phyloP scores from a whole-genome alignment of 2,113 vertebrate genomes.

The Gymnocephalus cernua region DNA sequence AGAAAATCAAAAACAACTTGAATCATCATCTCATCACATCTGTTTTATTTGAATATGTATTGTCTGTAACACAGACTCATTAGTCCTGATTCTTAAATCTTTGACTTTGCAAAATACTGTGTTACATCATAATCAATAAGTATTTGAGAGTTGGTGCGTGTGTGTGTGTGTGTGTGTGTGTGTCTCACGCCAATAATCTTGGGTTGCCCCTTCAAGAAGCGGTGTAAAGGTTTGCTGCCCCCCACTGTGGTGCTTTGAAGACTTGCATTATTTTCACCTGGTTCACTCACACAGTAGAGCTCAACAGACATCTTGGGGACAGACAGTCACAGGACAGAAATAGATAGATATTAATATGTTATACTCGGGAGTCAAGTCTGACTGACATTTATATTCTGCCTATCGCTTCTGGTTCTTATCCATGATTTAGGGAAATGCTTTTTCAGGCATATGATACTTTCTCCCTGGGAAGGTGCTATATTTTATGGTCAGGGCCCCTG shows the following conservation, averaged over 20 bases:
- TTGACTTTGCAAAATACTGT: not conserved
- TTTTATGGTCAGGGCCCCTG: too few relatives aligned
- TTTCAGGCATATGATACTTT: too few relatives aligned
- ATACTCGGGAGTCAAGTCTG: not conserved
- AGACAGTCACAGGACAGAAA: conserved; percentile 5
- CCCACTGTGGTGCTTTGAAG: conserved; percentile 56
- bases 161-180: conserved; percentile 4
- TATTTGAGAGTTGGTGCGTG: not conserved
- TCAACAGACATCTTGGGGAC: conserved; percentile 62
- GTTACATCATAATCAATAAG: not conserved
- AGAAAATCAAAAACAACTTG: conserved; percentile 5
- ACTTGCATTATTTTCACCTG: conserved; percentile 27
- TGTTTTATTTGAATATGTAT: not conserved
- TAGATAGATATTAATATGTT: not conserved
- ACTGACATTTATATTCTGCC: not conserved
- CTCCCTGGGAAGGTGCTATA: too few relatives aligned
- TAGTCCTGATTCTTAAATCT: not conserved
- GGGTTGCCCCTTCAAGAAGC: conserved; percentile 82
- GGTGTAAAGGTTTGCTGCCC: conserved; percentile 82
- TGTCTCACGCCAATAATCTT: conserved; percentile 77
- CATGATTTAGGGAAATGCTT: not conserved
- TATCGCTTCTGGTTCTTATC: not conserved
- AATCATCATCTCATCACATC: not conserved
- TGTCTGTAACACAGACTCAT: not conserved
- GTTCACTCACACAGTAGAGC: conserved; percentile 14